phyloP scores from a whole-genome alignment of 1,140 invertebrate species.

The Oedothorax gibbosus region DNA sequence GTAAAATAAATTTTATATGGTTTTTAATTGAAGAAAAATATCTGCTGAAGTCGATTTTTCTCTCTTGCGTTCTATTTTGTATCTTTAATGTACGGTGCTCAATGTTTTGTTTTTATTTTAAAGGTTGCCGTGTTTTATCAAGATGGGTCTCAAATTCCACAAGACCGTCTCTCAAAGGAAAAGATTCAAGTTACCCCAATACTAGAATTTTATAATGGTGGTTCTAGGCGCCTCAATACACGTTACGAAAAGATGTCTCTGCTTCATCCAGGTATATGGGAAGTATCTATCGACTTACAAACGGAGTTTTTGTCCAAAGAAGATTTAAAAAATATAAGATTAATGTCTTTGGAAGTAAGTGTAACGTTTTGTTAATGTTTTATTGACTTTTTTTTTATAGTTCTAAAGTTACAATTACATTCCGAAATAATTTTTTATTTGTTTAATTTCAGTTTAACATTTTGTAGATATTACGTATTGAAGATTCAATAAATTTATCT shows the following conservation, averaged over 20 bases:
- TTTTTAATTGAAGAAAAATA: too few relatives aligned
- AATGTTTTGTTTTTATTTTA: not conserved
- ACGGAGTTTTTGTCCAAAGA: slow-evolving; percentile 58
- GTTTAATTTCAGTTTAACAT: too few relatives aligned
- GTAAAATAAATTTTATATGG: too few relatives aligned
- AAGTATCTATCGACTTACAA: slow-evolving; percentile 79
- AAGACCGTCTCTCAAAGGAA: slow-evolving; percentile 72
- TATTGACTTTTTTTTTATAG: not conserved
- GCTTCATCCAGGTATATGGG: slow-evolving; percentile 78
- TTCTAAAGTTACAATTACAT: too few relatives aligned
- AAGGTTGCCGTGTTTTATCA: slow-evolving; percentile 80
- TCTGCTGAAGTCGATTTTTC: not conserved
- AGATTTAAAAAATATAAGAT: slow-evolving; percentile 23
- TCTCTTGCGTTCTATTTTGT: not conserved
- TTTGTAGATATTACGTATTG: too few relatives aligned
- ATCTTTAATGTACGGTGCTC: not conserved
- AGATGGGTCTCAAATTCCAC: slow-evolving; percentile 78
- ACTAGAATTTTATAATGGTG: slow-evolving; percentile 71
- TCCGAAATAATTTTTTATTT: too few relatives aligned
- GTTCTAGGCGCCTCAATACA: slow-evolving; percentile 70
- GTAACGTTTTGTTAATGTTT: too few relatives aligned
- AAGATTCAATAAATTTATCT: too few relatives aligned
- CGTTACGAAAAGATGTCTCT: slow-evolving; percentile 70
- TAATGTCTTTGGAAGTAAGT: slow-evolving; percentile 44
- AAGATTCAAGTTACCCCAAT: slow-evolving; percentile 67